Conservation (phyloP, 2,797 vertebrate species). For the Ptychobarbus kaznakovi region DNA sequence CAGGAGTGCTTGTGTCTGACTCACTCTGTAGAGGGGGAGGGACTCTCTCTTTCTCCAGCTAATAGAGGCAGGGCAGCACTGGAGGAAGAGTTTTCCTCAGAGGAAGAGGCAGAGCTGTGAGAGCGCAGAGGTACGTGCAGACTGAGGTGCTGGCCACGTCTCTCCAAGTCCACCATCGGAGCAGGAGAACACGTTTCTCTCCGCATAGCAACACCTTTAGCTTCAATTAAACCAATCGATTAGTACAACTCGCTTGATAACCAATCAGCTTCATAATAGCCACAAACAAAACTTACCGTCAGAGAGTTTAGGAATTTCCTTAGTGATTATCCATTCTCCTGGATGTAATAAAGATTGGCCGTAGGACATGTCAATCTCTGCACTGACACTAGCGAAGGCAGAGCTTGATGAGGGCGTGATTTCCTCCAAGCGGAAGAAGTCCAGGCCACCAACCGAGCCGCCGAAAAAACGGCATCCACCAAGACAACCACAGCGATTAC, state of each 20-base stretch:
- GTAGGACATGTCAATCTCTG: slow-evolving; percentile 92
- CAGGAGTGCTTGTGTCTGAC: slow-evolving; percentile 59
- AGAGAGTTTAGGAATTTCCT: slow-evolving; percentile 86
- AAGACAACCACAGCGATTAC: slow-evolving; percentile 94
- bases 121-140: slow-evolving; percentile 91
- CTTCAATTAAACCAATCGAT: slow-evolving; percentile 67
- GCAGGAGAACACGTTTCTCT: slow-evolving; percentile 84
- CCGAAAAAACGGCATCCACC: slow-evolving; percentile 97
- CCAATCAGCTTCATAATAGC: background rate
- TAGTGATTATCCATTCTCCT: slow-evolving; percentile 93
- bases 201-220: slow-evolving; percentile 80
- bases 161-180: slow-evolving; percentile 82
- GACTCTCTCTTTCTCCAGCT: slow-evolving; percentile 89
- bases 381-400: slow-evolving; percentile 86
- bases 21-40: slow-evolving; percentile 87
- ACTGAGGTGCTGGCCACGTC: slow-evolving; percentile 82
- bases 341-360: slow-evolving; percentile 96
- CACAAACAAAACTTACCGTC: slow-evolving; percentile 80
- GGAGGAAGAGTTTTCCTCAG: slow-evolving; percentile 93
- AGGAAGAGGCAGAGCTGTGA: slow-evolving; percentile 95
- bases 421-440: slow-evolving; percentile 94
- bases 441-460: slow-evolving; percentile 86
- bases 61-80: slow-evolving; percentile 92
- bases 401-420: slow-evolving; percentile 93
- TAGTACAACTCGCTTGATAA: background rate